phyloP scores from a whole-genome alignment of 2,113 vertebrate genomes.

The Illadopsis cleaveri region DNA sequence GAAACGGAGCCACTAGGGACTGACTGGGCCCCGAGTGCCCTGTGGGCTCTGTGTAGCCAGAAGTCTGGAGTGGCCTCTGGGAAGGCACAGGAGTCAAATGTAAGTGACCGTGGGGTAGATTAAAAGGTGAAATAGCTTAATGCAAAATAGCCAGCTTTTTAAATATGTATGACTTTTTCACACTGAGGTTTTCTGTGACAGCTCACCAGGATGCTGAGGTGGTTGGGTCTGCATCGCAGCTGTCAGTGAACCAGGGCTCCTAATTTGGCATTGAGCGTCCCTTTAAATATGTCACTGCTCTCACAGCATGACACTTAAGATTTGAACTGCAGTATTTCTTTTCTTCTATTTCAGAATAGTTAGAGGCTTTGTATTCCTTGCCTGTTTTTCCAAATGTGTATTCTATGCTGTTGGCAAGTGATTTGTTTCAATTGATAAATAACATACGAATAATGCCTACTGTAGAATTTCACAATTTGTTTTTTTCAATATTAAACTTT shows the following conservation, averaged over 20 bases:
- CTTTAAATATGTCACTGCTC: background rate
- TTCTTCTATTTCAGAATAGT: background rate
- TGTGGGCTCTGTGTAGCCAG: background rate
- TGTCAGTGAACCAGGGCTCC: background rate
- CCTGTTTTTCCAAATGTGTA: background rate
- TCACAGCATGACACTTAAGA: background rate
- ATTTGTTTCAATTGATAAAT: background rate
- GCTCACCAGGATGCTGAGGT: background rate
- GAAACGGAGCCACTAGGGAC: background rate
- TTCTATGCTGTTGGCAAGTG: background rate
- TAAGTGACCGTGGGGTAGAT: background rate
- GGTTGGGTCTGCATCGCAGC: background rate
- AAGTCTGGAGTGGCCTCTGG: background rate
- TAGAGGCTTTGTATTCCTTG: background rate
- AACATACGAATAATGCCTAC: rapidly evolving
- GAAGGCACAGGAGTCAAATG: background rate
- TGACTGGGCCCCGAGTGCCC: rapidly evolving
- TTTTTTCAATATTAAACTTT: background rate
- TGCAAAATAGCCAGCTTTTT: background rate
- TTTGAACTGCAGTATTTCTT: background rate
- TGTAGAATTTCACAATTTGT: background rate
- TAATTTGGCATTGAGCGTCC: background rate
- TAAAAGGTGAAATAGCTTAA: background rate
- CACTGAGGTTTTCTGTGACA: background rate
- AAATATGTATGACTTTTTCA: background rate